Evolutionary conservation across 2,797 vertebrate species (phyloP).

Genomic region (Adrianichthys oophorus): DNA sequence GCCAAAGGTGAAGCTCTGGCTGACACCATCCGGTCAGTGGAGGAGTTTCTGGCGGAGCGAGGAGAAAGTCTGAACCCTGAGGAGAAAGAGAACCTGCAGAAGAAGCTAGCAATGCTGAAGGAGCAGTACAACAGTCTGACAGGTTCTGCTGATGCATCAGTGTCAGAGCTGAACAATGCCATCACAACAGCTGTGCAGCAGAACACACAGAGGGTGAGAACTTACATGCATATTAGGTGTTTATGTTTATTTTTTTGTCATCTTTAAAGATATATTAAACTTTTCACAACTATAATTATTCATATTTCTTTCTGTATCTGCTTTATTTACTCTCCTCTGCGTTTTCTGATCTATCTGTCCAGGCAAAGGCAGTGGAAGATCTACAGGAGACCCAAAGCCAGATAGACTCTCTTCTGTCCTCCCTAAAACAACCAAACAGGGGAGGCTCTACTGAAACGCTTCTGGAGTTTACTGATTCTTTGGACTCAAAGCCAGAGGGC

Average conservation of each 20-base stretch:
- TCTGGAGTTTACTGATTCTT: conserved; percentile 26
- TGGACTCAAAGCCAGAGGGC: conserved; percentile 58
- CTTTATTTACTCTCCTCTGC: not conserved
- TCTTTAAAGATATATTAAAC: not conserved
- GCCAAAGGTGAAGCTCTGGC: conserved; percentile 77
- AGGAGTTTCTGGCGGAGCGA: conserved; percentile 86
- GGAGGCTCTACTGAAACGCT: not conserved
- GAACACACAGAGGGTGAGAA: conserved; percentile 86
- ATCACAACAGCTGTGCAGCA: conserved; percentile 88
- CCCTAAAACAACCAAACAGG: conserved; percentile 37
- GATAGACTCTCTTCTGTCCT: conserved; percentile 84
- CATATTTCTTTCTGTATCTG: not conserved
- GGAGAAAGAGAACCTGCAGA: conserved; percentile 78
- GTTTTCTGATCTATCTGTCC: conserved; percentile 3
- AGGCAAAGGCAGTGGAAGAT: conserved; percentile 92
- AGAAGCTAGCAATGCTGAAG: conserved; percentile 81
- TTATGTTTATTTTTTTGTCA: not conserved
- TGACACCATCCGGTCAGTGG: conserved; percentile 82
- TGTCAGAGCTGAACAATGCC: conserved; percentile 83
- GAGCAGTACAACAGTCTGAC: conserved; percentile 84
- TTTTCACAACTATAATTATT: not conserved
- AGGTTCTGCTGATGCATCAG: conserved; percentile 75
- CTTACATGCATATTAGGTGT: too few species aligned
- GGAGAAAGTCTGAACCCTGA: conserved; percentile 72
- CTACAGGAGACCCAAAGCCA: conserved; percentile 87